These are phyloP conservation scores for Acanthosepion esculentum DNA, from an alignment of 2,888 invertebrate species.

Conservation along the genomic window DNA sequence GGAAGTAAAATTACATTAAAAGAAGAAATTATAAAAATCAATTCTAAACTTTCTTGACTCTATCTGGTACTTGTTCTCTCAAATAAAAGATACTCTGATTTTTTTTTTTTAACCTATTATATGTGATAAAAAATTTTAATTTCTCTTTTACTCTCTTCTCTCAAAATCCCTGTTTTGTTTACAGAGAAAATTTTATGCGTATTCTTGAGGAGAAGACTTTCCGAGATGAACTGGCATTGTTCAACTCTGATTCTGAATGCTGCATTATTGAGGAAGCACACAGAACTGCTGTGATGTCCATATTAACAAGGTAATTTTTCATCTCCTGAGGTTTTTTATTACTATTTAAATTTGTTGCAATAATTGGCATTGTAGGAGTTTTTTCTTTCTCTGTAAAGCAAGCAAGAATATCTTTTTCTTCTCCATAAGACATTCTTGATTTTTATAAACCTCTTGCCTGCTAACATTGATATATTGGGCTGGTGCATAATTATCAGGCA, in stretches of 20 bases:
- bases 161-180: conserved; percentile 36
- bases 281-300: conserved; percentile 76
- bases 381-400: no score
- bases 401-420: no score
- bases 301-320: conserved; percentile 42
- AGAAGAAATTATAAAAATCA: not conserved
- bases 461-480: no score
- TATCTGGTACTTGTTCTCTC: not conserved
- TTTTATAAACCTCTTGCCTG: no score
- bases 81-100: no score
- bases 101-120: no score
- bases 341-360: no score
- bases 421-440: no score
- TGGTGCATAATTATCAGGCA: no score
- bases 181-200: conserved; percentile 84
- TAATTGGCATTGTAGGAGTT: no score
- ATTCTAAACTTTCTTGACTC: not conserved
- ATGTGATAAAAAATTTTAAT: not conserved
- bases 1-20: no score
- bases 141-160: not conserved
- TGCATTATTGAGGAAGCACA: conserved; percentile 83
- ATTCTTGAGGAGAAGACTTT: conserved; percentile 91
- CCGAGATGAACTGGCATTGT: conserved; percentile 87
- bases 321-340: no score
- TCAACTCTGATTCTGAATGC: conserved; percentile 85